phyloP scores from a whole-genome alignment of 2,888 invertebrate genomes.

The Zaprionus obscuricornis region DNA sequence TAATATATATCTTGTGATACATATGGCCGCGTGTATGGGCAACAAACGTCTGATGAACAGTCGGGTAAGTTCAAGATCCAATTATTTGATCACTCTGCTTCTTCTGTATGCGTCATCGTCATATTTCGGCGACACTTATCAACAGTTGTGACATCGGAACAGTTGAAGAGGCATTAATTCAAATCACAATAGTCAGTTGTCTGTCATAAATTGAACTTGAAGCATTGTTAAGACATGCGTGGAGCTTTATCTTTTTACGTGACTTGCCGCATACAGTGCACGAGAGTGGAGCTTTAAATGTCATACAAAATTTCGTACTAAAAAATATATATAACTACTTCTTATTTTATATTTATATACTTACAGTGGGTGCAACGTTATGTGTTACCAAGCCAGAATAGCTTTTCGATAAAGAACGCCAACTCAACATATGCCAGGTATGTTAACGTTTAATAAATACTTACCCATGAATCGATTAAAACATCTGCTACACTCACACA shows the following conservation, averaged over 20 bases:
- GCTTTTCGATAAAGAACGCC: conserved; percentile 84
- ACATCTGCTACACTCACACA: conserved; percentile 11
- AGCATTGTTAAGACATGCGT: conserved; percentile 14
- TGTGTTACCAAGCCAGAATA: conserved; percentile 85
- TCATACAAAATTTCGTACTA: conserved; percentile 22
- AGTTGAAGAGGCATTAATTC: too few relatives aligned
- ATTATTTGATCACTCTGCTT: not conserved
- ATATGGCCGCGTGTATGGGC: conserved; percentile 88
- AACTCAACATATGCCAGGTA: conserved; percentile 86
- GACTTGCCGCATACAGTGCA: conserved; percentile 41
- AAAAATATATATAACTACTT: conserved; percentile 27
- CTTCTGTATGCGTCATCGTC: conserved; percentile 5
- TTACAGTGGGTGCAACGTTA: conserved; percentile 85
- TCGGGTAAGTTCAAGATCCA: conserved; percentile 82
- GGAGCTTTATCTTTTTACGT: conserved; percentile 66
- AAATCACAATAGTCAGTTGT: conserved; percentile 20
- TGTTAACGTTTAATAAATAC: conserved; percentile 56
- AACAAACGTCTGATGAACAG: conserved; percentile 84
- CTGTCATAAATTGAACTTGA: conserved; percentile 39
- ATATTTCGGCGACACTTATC: conserved; percentile 44
- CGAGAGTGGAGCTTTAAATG: conserved; percentile 23
- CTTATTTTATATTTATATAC: conserved; percentile 24
- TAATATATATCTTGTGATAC: conserved; percentile 89
- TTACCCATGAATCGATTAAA: conserved; percentile 17
- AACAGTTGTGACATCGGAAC: conserved; percentile 23